Conservation (phyloP, 2,797 vertebrate species). For the Picus viridis region DNA sequence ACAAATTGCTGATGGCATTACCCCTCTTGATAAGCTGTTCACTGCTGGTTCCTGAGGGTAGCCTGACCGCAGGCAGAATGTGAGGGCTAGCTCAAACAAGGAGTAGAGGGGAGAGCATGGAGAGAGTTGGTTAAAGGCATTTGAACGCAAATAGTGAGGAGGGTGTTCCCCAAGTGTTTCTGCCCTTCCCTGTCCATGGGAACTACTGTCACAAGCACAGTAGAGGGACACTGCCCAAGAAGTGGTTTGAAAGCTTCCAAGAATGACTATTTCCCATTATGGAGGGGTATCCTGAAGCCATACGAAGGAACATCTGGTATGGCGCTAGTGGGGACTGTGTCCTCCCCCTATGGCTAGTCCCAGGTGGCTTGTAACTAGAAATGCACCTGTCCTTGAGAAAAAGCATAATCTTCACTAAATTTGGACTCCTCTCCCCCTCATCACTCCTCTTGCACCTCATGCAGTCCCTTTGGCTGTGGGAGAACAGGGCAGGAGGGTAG, state of each 20-base stretch:
- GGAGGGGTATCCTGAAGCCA: background rate
- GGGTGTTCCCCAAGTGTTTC: background rate
- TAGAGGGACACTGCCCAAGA: no score
- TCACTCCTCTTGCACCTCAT: background rate
- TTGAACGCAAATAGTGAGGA: background rate
- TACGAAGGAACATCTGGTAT: background rate
- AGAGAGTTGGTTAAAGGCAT: background rate
- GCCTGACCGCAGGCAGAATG: background rate
- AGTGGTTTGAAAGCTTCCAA: background rate
- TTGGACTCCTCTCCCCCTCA: background rate
- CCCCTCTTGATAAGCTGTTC: background rate
- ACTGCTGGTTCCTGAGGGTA: rapidly evolving
- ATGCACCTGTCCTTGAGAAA: rapidly evolving
- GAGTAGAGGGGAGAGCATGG: background rate
- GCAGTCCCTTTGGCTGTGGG: background rate
- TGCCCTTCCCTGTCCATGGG: background rate
- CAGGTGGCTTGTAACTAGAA: rapidly evolving
- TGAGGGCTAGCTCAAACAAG: background rate
- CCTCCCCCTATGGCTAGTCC: no score
- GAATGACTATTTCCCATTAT: background rate
- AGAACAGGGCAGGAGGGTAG: background rate
- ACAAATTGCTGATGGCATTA: background rate
- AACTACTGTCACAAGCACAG: background rate
- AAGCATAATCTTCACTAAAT: background rate
- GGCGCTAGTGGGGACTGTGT: rapidly evolving